Base-by-base conservation (phyloP, 2,888 invertebrate species). In the Minunthozetes semirufus region DNA sequence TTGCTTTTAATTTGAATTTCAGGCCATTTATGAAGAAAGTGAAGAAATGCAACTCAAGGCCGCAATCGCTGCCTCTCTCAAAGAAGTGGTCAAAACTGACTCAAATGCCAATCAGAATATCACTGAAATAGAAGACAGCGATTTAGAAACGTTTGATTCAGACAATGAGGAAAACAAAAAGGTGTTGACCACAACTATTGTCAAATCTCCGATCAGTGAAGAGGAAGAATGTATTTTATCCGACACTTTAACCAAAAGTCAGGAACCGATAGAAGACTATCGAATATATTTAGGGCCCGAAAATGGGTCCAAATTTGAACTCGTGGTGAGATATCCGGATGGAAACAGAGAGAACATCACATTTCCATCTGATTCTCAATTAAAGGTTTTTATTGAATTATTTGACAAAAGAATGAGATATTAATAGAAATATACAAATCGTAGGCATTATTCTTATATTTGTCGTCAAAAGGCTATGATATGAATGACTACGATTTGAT, bases 41-140 rank as follows among this genome's bases (percentile, higher is more conserved):
- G 85, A 85, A 79, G 84, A 84, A 73, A 82, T 81, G 74, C 85
- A 85, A 77, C 77, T 85, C 27, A 81, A 83, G 79, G 84, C 84
- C 61, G 85, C 85, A 19, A 83, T 85, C 61, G 80, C 80, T 76
- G 84, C 84, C 4, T 85, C 85, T 0, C 78, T 85, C 8, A 77
- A 80, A 59, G 80, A 81, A 53, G 77, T 66, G 19, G 72, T 13
- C 22, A 72, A 50, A n/a, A 8, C 27, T n/a, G 27, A 73, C 9
- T 11, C 17, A n/a, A 50, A 61, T n/a, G 13, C 42, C 4, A 50
- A 72, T 59, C 59, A 48, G 17, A 29, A 4, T 42, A 78, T 79
- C 25, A 78, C 76, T 29, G 80, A 80, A n/a, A 79, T 79, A 2
- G 81, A 81, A 25, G 80, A 81, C 22, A 78, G 78, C 74, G 82